phyloP scores from a whole-genome alignment of 2,113 vertebrate species.

The Delphinapterus leucas region DNA sequence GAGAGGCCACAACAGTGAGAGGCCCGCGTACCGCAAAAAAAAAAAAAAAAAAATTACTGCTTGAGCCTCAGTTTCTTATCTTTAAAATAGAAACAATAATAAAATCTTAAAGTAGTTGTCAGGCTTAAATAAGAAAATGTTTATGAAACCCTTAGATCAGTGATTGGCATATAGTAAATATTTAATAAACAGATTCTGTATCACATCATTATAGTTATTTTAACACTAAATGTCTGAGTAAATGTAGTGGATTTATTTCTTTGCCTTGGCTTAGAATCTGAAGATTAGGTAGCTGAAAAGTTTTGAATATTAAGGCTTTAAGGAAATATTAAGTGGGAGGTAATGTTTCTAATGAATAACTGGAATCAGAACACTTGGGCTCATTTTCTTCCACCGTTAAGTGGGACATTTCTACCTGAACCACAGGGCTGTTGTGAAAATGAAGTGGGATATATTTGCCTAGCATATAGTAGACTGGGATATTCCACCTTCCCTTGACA shows the following conservation, averaged over 20 bases:
- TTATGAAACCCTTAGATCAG: background rate
- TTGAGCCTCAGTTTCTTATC: background rate
- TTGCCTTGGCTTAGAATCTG: background rate
- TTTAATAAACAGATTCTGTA: background rate
- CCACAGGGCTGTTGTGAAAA: background rate
- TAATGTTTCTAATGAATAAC: background rate
- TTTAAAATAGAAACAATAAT: background rate
- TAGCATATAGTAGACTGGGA: background rate
- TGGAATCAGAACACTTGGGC: background rate
- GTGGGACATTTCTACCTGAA: background rate
- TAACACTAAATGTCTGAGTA: background rate
- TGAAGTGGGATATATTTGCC: background rate
- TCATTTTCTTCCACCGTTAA: background rate
- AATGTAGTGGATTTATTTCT: background rate
- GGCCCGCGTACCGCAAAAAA: no score
- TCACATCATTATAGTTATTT: background rate
- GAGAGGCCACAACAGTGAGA: no score
- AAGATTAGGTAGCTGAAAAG: background rate
- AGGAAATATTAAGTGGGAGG: background rate
- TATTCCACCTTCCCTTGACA: background rate
- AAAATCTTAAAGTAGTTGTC: background rate
- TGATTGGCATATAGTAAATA: background rate
- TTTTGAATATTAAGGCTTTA: background rate
- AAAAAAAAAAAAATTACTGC: background rate
- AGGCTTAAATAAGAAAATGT: background rate